These are phyloP conservation scores for Amphipyra tragopoginis DNA, from an alignment of 2,888 invertebrate genomes.

Conservation along the genomic window DNA sequence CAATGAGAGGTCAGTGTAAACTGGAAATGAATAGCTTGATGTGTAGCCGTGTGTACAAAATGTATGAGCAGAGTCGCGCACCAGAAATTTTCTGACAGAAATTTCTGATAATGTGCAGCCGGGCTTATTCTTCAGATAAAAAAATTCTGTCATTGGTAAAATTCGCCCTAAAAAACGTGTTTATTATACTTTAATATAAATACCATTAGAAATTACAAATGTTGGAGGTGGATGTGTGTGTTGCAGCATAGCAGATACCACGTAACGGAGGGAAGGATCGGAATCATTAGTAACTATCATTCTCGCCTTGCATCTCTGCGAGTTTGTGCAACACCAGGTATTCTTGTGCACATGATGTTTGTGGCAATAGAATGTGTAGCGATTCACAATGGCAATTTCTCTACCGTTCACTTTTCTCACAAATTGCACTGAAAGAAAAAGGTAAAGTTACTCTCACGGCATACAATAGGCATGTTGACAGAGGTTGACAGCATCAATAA, in stretches of 20 bases:
- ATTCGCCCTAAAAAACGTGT: background rate
- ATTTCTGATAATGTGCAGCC: no score
- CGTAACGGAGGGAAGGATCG: background rate
- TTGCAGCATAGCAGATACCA: constrained; percentile 68
- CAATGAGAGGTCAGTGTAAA: no score
- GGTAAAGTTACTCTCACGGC: no score
- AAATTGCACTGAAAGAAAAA: constrained; percentile 19
- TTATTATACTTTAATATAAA: constrained; percentile 36
- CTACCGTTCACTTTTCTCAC: constrained; percentile 54
- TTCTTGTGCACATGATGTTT: constrained; percentile 9
- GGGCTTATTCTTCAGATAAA: no score
- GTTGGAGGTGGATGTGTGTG: constrained; percentile 76
- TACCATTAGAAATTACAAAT: constrained; percentile 48
- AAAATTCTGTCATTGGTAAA: background rate
- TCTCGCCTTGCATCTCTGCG: constrained; percentile 25
- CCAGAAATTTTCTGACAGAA: no score
- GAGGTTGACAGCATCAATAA: no score
- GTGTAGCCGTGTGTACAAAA: no score
- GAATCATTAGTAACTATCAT: constrained; percentile 26
- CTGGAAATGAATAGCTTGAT: no score
- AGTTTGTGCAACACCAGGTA: constrained; percentile 39
- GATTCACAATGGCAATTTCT: constrained; percentile 58
- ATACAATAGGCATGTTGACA: no score
- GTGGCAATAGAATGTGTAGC: constrained; percentile 62
- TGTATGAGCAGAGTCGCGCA: no score